A percentile compares a stretch with the other conserved stretches of the same genome.
Evolutionary conservation across 2,888 invertebrate species (phyloP).

Genomic region (Bombylius discolor): DNA sequence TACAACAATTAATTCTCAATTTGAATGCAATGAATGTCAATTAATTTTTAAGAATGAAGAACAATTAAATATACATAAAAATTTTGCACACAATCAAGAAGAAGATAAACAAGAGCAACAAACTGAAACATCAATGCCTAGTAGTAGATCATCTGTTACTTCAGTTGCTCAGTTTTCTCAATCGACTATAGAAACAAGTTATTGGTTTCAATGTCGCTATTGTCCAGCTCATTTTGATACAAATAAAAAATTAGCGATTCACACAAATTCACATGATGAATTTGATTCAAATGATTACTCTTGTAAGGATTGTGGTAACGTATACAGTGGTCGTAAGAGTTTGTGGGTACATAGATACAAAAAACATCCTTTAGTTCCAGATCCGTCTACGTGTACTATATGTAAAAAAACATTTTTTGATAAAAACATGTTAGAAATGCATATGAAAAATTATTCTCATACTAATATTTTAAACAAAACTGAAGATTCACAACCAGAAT

Average conservation of each 20-base stretch:
- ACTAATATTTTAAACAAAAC: not conserved
- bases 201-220: slow-evolving; percentile 37
- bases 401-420: slow-evolving; percentile 37
- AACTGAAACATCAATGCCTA: too few species aligned
- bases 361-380: slow-evolving; percentile 35
- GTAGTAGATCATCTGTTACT: not conserved
- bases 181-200: not conserved
- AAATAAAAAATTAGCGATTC: slow-evolving; percentile 35
- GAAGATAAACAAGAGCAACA: not conserved
- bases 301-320: slow-evolving; percentile 37
- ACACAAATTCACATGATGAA: slow-evolving; percentile 36
- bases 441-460: slow-evolving; percentile 20
- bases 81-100: slow-evolving; percentile 25
- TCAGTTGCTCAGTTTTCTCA: not conserved
- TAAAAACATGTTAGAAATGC: slow-evolving; percentile 32
- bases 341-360: slow-evolving; percentile 38
- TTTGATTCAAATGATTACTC: slow-evolving; percentile 36
- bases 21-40: slow-evolving; percentile 35
- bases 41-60: slow-evolving; percentile 31
- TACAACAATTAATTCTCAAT: slow-evolving; percentile 17
- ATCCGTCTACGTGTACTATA: slow-evolving; percentile 31
- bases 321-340: slow-evolving; percentile 36
- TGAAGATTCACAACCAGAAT: too few species aligned
- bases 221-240: slow-evolving; percentile 37
- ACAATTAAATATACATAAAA: slow-evolving; percentile 30